phyloP scores from a whole-genome alignment of 2,113 vertebrate species.

The Loxodonta africana region DNA sequence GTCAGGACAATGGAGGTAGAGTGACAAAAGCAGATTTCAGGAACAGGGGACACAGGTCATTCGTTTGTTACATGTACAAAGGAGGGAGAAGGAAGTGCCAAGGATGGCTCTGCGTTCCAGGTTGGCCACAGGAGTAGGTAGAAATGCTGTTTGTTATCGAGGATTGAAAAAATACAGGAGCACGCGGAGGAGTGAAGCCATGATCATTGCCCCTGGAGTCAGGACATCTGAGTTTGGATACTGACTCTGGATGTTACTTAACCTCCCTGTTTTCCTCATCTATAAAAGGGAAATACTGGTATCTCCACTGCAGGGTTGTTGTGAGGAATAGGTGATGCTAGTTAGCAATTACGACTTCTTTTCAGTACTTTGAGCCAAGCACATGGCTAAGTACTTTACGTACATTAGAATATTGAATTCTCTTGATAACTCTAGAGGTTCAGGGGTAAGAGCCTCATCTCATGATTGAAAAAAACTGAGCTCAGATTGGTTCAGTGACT shows the following conservation, averaged over 20 bases:
- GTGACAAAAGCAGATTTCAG: not conserved
- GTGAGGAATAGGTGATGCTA: not conserved
- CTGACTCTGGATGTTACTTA: not conserved
- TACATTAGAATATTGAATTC: not conserved
- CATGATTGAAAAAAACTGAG: not conserved
- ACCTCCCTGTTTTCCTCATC: not conserved
- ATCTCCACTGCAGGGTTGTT: not conserved
- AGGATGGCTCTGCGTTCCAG: not conserved
- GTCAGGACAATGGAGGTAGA: not conserved
- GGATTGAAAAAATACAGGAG: not conserved
- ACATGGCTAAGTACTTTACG: not conserved
- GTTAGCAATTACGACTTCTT: not conserved
- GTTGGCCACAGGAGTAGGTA: not conserved
- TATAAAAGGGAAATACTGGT: conserved; percentile 4
- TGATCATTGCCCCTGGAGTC: not conserved
- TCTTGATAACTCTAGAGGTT: not conserved
- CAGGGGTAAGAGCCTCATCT: not conserved
- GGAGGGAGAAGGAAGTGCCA: not conserved
- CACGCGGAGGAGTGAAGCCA: not conserved
- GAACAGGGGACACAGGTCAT: not conserved
- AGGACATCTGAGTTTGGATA: not conserved
- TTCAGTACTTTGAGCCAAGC: not conserved
- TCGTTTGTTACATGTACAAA: not conserved
- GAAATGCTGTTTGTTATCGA: not conserved
- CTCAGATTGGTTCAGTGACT: not conserved